Base-by-base conservation (phyloP, 1,140 invertebrate species). In the Cyclargus thomasi region DNA sequence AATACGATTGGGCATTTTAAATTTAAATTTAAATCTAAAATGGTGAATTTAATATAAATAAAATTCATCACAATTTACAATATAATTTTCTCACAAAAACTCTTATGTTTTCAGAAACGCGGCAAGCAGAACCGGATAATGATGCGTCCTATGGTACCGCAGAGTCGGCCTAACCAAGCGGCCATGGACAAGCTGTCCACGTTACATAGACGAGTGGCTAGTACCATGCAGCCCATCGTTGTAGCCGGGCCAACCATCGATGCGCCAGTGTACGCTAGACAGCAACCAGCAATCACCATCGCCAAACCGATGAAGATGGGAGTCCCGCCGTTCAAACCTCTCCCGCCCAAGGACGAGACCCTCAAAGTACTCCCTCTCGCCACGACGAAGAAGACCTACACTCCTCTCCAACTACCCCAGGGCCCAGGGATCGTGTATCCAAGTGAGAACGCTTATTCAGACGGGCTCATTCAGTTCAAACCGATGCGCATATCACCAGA, bases 311-410 rank as follows among this genome's bases (percentile, higher is more conserved):
- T 92, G 70, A 88, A 91, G 0, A 80, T 92, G 83, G 91, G 91
- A 59, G 86, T 96, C 6, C 95, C 95, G 20, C 93, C 95, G 0
- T 96, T 96, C 78, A 94, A 93, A 74, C 95, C 95, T 0, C 92
- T 96, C 68, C 94, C 95, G 53, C 91, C 93, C 1, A 94, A 94
- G 65, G 84, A 91, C 74, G 85, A 87, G 6, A 89, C 83, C 1
- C 77, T 92, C 5, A 84, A 80, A 75, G 88, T 78, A 73, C 88
- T 75, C 74, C 93, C 88, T 70, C 83, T 73, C 77, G 71, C 78
- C 59, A 72, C 87, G 5, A 83, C 85, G 17, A 78, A 78, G 69
- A 85, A 86, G 66, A 78, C 75, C 20, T 87, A 83, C 72, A 73
- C 79, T 1, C 84, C 84, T 6, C 78, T 85, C 16, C 75, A 80